Evolutionary conservation across 2,888 invertebrate genomes (phyloP).

Genomic region (Limnephilus lunatus): DNA sequence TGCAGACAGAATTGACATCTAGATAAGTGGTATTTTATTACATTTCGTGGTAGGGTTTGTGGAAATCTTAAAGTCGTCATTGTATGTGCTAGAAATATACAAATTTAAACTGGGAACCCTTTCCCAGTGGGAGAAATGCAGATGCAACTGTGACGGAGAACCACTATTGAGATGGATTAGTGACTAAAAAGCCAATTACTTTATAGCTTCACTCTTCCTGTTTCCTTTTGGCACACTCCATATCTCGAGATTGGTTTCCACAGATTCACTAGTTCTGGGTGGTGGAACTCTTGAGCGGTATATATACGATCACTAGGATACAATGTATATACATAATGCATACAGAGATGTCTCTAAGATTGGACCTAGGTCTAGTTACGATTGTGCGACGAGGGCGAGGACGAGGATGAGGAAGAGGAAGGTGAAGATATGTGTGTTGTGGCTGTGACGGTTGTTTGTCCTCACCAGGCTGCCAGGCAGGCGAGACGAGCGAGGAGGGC

Average conservation of each 20-base stretch:
- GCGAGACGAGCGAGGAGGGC: constrained; percentile 47
- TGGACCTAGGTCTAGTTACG: background rate
- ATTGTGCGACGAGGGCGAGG: background rate
- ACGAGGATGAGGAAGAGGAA: background rate
- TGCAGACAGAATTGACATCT: background rate
- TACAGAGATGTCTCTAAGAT: background rate
- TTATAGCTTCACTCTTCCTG: background rate
- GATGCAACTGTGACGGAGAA: background rate
- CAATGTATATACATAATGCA: background rate
- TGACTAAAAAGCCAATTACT: background rate
- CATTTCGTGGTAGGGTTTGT: background rate
- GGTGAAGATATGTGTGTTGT: background rate
- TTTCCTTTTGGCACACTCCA: too few species aligned
- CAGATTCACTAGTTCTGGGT: too few species aligned
- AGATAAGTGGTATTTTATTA: background rate
- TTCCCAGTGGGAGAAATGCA: background rate
- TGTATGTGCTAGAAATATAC: background rate
- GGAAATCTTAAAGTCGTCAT: background rate
- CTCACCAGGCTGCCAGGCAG: constrained; percentile 23
- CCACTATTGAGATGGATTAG: background rate
- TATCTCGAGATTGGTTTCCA: too few species aligned
- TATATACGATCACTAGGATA: background rate
- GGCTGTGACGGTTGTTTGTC: constrained; percentile 12
- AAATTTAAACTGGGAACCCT: background rate
- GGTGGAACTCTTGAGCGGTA: background rate